Base-by-base conservation (phyloP, 2,888 invertebrate species). In the Phytoseiulus persimilis region DNA sequence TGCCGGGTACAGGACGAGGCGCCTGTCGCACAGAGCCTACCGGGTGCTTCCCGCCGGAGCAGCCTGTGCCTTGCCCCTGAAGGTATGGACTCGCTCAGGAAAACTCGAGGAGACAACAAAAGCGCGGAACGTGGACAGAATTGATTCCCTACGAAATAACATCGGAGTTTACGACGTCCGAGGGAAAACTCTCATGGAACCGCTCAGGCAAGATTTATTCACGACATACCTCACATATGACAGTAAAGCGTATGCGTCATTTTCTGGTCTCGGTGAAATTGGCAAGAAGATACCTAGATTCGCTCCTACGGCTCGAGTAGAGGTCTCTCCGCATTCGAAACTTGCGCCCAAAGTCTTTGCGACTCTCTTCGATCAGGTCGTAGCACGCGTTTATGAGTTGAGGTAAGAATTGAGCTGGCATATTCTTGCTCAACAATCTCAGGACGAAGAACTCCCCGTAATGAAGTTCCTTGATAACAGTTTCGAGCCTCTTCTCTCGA, bases 381-480 rank as follows among this genome's bases (percentile, higher is more conserved):
- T 87, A 87, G 45, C 87, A 87, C 9, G 11, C 14, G 32, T 33
- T 45, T n/a, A 87, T 45, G 6, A 87, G 87, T 28, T n/a, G 28
- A 0, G 87, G 87, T 14, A 87, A 33, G 33, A 33, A n/a, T 32
- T 87, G 87, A 3, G 87, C 39, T 39, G 39, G 32, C 39, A 87
- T 33, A n/a, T 33, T 87, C n/a, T 87, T 87, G 45, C 87, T 87
- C n/a, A 87, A 32, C 6, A 87, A 45, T n/a, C 87, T 33, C 11
- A 87, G 39, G 6, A 87, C 45, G 87, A 87, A 87, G n/a, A 87
- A 87, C n/a, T 87, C 33, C 5, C 87, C 87, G 31, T 87, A 87
- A 28, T 32, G n/a, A n/a, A 87, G 32, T 28, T 32, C 45, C 39
- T 31, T 0, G 32, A 87, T 28, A 6, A 87, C 39, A 0, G 45